Evolutionary conservation across 2,797 vertebrate genomes (phyloP).

Genomic region (Botia almorhae): DNA sequence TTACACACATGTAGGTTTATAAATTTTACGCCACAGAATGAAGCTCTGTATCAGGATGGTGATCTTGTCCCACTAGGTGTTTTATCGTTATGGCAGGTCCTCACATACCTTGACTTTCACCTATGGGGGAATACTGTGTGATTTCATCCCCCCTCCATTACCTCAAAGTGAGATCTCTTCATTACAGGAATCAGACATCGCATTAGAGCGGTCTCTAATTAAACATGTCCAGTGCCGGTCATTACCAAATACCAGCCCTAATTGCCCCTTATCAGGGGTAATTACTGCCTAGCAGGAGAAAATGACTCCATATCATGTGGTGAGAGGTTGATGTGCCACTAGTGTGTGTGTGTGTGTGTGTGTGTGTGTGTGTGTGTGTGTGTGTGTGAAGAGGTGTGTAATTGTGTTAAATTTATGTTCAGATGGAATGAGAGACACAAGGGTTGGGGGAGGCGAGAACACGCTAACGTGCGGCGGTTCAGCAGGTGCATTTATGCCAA

Average conservation of each 20-base stretch:
- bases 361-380: conserved; percentile 43
- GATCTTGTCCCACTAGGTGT: neutral
- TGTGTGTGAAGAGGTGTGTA: conserved; percentile 44
- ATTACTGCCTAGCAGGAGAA: conserved; percentile 76
- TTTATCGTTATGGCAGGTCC: neutral
- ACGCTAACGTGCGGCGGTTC: conserved; percentile 50
- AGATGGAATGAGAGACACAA: conserved; percentile 45
- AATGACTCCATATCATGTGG: conserved; percentile 65
- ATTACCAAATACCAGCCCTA: conserved; percentile 81
- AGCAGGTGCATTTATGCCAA: conserved; percentile 63
- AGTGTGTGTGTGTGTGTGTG: conserved; percentile 39
- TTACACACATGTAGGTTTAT: too few species aligned
- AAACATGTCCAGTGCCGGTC: conserved; percentile 82
- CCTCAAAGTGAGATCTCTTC: conserved; percentile 68
- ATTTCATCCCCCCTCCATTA: conserved; percentile 61
- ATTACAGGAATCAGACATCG: conserved; percentile 75
- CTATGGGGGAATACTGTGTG: neutral
- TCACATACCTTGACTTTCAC: neutral
- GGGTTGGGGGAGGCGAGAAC: conserved; percentile 41
- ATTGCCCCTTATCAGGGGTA: conserved; percentile 80
- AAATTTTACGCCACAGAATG: too few species aligned
- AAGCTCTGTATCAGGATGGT: neutral
- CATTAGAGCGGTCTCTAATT: conserved; percentile 77
- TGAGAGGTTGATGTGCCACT: conserved; percentile 52
- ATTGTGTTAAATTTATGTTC: conserved; percentile 50